Conservation (phyloP, 2,113 vertebrate genomes). For the Corynorhinus townsendii region DNA sequence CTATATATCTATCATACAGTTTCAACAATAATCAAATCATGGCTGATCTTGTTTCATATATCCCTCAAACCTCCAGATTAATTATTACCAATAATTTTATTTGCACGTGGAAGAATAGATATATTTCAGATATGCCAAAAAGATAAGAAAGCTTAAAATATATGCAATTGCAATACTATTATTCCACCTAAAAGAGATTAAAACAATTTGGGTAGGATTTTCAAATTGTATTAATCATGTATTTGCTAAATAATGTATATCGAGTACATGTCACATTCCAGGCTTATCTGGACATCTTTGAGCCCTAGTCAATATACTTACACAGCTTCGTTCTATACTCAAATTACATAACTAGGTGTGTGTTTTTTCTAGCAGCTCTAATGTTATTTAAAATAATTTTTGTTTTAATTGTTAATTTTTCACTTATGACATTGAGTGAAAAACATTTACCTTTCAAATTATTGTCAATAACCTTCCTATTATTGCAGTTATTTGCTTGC, state of each 20-base stretch:
- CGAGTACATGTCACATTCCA: not conserved
- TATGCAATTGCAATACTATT: not conserved
- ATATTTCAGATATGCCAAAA: not conserved
- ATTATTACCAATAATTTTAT: slow-evolving; percentile 17
- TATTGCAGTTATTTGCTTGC: not conserved
- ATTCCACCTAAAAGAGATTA: not conserved
- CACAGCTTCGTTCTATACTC: not conserved
- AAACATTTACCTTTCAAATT: slow-evolving; percentile 17
- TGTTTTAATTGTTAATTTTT: slow-evolving; percentile 38
- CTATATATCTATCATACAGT: not conserved
- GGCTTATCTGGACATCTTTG: not conserved
- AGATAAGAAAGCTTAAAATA: not conserved
- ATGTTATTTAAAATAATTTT: not conserved
- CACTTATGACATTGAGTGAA: not conserved
- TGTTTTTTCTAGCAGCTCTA: not conserved
- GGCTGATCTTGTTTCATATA: not conserved
- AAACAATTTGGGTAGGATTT: slow-evolving; percentile 19
- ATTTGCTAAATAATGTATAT: not conserved
- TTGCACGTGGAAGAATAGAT: not conserved
- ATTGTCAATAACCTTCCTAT: not conserved
- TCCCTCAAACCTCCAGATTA: not conserved
- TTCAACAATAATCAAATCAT: not conserved
- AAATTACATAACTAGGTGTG: not conserved
- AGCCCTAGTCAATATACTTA: not conserved
- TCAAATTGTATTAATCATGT: not conserved